Evolutionary conservation across 2,888 invertebrate species (phyloP), one percentile per base, ranked within the genome.

Genomic region (Zhuqinia jingwanae): DNA sequence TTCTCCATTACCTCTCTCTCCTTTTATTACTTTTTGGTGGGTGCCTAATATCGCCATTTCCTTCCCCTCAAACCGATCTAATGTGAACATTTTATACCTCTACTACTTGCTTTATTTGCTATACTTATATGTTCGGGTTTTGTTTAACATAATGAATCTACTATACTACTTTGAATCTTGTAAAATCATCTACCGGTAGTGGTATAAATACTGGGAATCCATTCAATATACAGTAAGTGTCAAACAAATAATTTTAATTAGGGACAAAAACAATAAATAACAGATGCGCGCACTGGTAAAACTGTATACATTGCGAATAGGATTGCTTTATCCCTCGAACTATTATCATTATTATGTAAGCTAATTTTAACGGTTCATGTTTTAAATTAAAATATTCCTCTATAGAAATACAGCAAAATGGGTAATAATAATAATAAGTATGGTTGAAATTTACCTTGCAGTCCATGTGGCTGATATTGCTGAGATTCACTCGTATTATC

Each of bases 381-480:
- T n/a, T n/a, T n/a, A n/a, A n/a, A n/a, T n/a, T n/a, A n/a, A n/a
- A n/a, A n/a, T n/a, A n/a, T n/a, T n/a, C n/a, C n/a, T n/a, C n/a
- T n/a, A n/a, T n/a, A n/a, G n/a, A n/a, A n/a, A n/a, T n/a, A n/a
- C n/a, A n/a, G n/a, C n/a, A n/a, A n/a, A n/a, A n/a, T n/a, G n/a
- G n/a, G n/a, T n/a, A n/a, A n/a, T n/a, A n/a, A 5, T 17, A 56
- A 56, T 56, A 56, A 56, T n/a, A 56, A 17, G 13, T 10, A 22
- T 58, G 56, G 10, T 56, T 56, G n/a, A 58, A 17, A 22, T 10
- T 94, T 93, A 95, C 96, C 94, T 96, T 96, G 93, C 96, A 96
- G 92, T 95, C 95, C 89, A 96, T 96, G 92, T 96, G 95, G 93
- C 96, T 96, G 93, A 97, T 96, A 93, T 96, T 96, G 94, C 96